Percentiles rank a stretch among this genome's conserved stretches.
Evolutionary conservation across 1,140 invertebrate species (phyloP).

Genomic region (Caenorhabditis tropicalis): DNA sequence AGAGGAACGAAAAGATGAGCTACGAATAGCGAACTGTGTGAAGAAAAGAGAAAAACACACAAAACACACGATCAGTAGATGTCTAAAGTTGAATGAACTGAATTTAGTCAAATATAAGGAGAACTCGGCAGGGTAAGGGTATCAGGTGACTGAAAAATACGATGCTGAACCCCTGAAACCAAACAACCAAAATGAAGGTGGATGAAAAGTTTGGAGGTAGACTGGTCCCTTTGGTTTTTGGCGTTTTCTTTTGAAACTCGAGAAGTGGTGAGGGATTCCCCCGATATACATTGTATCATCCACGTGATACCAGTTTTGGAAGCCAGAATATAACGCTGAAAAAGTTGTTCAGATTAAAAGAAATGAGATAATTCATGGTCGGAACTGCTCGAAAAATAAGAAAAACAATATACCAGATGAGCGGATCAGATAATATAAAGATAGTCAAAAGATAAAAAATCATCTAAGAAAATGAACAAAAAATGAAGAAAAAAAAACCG

Average conservation of each 20-base stretch:
- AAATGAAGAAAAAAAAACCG: too few species aligned
- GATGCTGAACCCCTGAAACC: neutral
- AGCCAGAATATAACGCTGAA: too few species aligned
- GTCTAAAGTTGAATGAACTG: neutral
- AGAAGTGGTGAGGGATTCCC: neutral
- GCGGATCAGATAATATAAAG: too few species aligned
- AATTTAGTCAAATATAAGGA: neutral
- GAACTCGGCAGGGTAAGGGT: neutral
- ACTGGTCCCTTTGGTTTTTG: neutral
- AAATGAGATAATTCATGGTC: too few species aligned
- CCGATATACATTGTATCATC: neutral
- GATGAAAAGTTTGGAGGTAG: neutral
- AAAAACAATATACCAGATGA: too few species aligned
- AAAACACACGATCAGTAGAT: neutral
- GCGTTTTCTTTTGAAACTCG: neutral
- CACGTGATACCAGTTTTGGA: too few species aligned
- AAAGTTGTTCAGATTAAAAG: too few species aligned
- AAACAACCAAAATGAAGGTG: neutral
- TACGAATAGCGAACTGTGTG: neutral
- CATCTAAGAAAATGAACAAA: too few species aligned
- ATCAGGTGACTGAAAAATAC: slow-evolving; percentile 33
- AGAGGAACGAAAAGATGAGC: neutral
- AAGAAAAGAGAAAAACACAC: neutral
- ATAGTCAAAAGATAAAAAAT: too few species aligned
- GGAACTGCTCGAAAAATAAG: too few species aligned